Percentiles rank a stretch among this genome's conserved stretches.
Evolutionary conservation across 2,888 invertebrate genomes (phyloP).

Genomic region (Dasypolia templi): DNA sequence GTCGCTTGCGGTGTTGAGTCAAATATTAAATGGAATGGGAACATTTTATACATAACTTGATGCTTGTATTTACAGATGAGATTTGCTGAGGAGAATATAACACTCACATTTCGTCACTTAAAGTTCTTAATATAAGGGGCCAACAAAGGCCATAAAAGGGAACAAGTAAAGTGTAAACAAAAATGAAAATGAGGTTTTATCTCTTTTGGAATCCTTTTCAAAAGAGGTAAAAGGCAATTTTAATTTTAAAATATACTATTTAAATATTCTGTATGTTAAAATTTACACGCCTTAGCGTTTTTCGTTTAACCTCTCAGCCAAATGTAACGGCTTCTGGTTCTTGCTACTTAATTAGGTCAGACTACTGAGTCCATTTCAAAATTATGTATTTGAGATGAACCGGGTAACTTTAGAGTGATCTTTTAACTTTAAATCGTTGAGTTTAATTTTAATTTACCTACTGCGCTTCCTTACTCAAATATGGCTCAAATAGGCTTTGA

Average conservation of each 20-base stretch:
- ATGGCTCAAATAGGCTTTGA: too few species aligned
- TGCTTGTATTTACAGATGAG: not conserved
- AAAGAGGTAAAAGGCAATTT: not conserved
- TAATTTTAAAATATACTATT: not conserved
- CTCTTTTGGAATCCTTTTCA: too few species aligned
- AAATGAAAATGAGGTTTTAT: too few species aligned
- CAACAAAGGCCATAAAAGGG: not conserved
- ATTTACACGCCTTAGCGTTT: not conserved
- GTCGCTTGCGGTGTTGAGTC: conserved; percentile 33
- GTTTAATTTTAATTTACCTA: conserved; percentile 44
- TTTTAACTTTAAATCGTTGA: conserved; percentile 54
- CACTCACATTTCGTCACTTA: not conserved
- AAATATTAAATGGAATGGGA: conserved; percentile 25
- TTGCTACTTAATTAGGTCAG: conserved; percentile 47
- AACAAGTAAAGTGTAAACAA: not conserved
- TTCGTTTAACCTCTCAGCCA: conserved; percentile 5
- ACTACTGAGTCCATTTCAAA: conserved; percentile 32
- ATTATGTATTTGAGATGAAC: conserved; percentile 46
- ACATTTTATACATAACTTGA: conserved; percentile 13
- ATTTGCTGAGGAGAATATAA: not conserved
- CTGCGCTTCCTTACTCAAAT: conserved; percentile 15
- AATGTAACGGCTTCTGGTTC: conserved; percentile 20
- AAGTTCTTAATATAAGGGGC: too few species aligned
- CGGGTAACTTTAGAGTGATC: conserved; percentile 42
- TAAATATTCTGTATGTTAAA: not conserved